A percentile compares a stretch with the other conserved stretches of the same genome.
Conservation (phyloP, 1,140 invertebrate species). For the Dendrolimus kikuchii region DNA sequence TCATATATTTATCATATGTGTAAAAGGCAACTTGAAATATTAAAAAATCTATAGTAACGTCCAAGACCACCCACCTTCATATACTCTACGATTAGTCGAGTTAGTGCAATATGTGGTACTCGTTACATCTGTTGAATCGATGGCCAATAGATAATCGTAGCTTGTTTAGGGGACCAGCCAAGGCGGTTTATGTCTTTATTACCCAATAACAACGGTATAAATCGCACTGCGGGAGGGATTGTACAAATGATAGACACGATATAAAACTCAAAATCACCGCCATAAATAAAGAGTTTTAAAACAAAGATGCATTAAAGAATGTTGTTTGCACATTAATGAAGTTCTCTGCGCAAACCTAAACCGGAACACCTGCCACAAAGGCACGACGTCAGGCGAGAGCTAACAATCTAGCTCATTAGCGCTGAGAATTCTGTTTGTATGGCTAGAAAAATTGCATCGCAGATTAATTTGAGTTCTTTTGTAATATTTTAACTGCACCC, state of each 20-base stretch:
- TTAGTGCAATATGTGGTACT: conserved; percentile 22
- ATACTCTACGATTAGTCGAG: conserved; percentile 22
- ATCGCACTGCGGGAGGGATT: conserved; percentile 20
- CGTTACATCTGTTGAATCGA: conserved; percentile 32
- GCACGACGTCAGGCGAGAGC: conserved; percentile 19
- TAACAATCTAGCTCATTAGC: conserved; percentile 57
- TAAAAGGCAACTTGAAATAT: not conserved
- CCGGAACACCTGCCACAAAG: conserved; percentile 34
- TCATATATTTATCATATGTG: too few species aligned
- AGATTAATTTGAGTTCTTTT: conserved; percentile 52
- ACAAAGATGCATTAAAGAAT: not conserved
- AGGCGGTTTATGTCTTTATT: conserved; percentile 36
- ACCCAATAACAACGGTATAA: conserved; percentile 31
- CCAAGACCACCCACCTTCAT: conserved; percentile 23
- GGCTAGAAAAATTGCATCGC: conserved; percentile 36
- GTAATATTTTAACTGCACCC: conserved; percentile 43
- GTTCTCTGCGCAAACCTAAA: conserved; percentile 26
- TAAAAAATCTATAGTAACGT: not conserved
- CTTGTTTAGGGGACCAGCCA: conserved; percentile 26
- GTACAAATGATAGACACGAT: conserved; percentile 15
- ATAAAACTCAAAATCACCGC: conserved; percentile 7
- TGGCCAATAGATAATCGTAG: conserved; percentile 29
- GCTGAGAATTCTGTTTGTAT: conserved; percentile 32
- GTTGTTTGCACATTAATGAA: conserved; percentile 24
- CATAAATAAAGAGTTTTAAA: conserved; percentile 1